Evolutionary conservation across 2,888 invertebrate genomes (phyloP).

Genomic region (Xylota sylvarum): DNA sequence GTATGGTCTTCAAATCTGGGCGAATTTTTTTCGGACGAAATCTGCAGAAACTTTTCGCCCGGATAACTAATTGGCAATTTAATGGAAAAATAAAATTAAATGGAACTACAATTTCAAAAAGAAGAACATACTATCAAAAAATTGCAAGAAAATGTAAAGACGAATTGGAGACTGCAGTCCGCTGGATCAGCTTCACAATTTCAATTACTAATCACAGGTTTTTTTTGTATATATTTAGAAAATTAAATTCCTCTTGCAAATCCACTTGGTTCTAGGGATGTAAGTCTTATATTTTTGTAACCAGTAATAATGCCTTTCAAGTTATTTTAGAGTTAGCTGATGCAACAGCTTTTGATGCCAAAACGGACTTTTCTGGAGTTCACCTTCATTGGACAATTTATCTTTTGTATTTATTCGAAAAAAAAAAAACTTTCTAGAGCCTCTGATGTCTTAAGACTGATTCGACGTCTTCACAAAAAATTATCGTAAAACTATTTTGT

Average conservation of each 20-base stretch:
- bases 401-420: no score
- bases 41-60: slow-evolving; percentile 42
- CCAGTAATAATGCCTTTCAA: not conserved
- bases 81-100: not conserved
- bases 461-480: no score
- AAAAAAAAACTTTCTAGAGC: no score
- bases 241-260: not conserved
- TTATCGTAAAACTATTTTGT: no score
- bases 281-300: not conserved
- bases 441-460: no score
- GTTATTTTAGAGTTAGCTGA: not conserved
- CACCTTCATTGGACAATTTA: not conserved
- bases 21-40: slow-evolving; percentile 75
- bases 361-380: not conserved
- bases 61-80: slow-evolving; percentile 41
- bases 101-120: not conserved
- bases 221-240: not conserved
- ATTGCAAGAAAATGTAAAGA: not conserved
- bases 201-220: not conserved
- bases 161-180: not conserved
- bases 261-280: not conserved
- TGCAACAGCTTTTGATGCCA: not conserved
- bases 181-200: not conserved
- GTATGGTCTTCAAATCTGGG: slow-evolving; percentile 73
- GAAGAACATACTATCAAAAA: not conserved